Evolutionary conservation across 2,888 invertebrate genomes (phyloP), one percentile per base, ranked within the genome.

Genomic region (Malthinus flaveolus): DNA sequence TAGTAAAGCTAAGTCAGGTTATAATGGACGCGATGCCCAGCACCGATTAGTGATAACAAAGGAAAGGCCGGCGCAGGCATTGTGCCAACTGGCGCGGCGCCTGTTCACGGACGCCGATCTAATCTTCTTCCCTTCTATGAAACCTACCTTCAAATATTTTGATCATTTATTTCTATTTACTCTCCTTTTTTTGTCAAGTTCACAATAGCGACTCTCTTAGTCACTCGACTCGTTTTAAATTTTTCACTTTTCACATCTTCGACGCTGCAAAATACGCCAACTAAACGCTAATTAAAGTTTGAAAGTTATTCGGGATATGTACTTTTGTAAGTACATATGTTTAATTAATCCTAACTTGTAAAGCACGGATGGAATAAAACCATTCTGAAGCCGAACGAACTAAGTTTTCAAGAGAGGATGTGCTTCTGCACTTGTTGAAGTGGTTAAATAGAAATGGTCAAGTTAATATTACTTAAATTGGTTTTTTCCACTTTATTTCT

Each of bases 41-140:
- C 60, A 60, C 51, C 60, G 60, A 60, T 60, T 60, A 60, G 51
- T 23, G 56, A 60, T 60, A 54, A 60, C 56, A 60, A 63, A 52
- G 56, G 33, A 54, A 46, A 39, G 53, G 49, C 44, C 55, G 55
- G 61, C 61, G 59, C 61, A 61, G 68, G 68, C 69, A 60, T 49
- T 47, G 45, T 55, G 68, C 71, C 70, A 71, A 66, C 65, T 70
- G 71, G 69, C 65, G 56, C 56, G 49, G 49, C 63, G 68, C 70
- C 69, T 64, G 64, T 66, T 67, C 59, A 66, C 60, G 56, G 66
- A 64, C 66, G 67, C 63, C 61, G 58, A 59, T 46, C 54, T 59
- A 59, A 59, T 59, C 52, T 48, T 53, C 23, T 23, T 32, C 35
- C 34, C 55, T 59, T 32, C 59, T 45, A 45, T 45, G 37, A 31